Evolutionary conservation across 92 coral and sea anemone genomes (phyloP).

Genomic region (Blastomussa wellsi): DNA sequence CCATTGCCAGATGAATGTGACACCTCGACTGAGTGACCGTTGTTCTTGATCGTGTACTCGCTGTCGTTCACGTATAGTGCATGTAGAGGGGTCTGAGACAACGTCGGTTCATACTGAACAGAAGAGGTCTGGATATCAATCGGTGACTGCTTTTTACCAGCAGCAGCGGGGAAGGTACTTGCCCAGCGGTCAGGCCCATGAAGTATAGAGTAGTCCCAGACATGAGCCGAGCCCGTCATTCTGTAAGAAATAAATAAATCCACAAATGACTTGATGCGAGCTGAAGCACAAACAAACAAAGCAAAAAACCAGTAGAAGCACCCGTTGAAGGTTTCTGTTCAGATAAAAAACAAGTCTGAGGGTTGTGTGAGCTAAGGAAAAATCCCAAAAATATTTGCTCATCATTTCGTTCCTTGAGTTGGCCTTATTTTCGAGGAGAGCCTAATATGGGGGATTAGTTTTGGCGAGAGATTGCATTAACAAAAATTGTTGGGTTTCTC

Average conservation of each 20-base stretch:
- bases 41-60: slow-evolving; percentile 43
- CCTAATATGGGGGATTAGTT: no score
- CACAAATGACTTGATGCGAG: background rate
- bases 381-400: no score
- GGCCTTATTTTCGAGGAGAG: no score
- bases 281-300: background rate
- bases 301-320: background rate
- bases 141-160: slow-evolving; percentile 86
- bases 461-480: no score
- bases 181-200: slow-evolving; percentile 83
- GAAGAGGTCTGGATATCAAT: slow-evolving; percentile 67
- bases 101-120: slow-evolving; percentile 56
- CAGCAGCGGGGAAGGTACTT: slow-evolving; percentile 53
- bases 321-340: background rate
- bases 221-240: slow-evolving; percentile 20
- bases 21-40: slow-evolving; percentile 52
- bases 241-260: background rate
- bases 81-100: slow-evolving; percentile 52
- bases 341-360: no score
- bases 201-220: slow-evolving; percentile 53
- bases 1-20: slow-evolving; percentile 40
- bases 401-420: no score
- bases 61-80: slow-evolving; percentile 36
- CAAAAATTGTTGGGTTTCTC: no score
- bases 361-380: background rate